Evolutionary conservation across 2,797 vertebrate species (phyloP).

Genomic region (Arnoldichthys spilopterus): DNA sequence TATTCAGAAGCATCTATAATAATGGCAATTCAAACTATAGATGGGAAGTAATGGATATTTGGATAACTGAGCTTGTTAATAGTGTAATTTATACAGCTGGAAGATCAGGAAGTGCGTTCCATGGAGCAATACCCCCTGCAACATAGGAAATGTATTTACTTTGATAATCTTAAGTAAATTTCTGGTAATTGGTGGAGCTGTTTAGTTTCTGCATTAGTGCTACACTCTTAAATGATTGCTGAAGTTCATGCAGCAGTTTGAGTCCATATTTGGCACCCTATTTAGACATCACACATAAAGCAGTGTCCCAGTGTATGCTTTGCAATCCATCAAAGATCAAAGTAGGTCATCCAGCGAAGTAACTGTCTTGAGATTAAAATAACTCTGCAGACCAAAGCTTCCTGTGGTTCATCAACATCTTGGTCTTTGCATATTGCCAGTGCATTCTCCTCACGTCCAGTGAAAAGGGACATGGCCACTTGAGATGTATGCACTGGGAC

Average conservation of each 20-base stretch:
- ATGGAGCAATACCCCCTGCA: no score
- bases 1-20: no score
- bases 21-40: no score
- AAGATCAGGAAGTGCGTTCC: not conserved
- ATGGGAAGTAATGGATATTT: no score
- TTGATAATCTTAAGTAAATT: not conserved
- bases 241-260: not conserved
- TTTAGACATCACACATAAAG: slow-evolving; percentile 4
- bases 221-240: not conserved
- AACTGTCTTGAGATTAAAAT: slow-evolving; percentile 63
- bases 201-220: not conserved
- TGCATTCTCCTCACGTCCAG: not conserved
- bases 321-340: slow-evolving; percentile 60
- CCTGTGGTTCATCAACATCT: slow-evolving; percentile 30
- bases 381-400: slow-evolving; percentile 50
- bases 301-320: slow-evolving; percentile 29
- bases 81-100: not conserved
- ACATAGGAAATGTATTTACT: no score
- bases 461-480: not conserved
- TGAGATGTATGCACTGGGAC: not conserved
- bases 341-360: slow-evolving; percentile 65
- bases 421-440: slow-evolving; percentile 42
- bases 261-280: slow-evolving; percentile 24
- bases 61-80: not conserved
- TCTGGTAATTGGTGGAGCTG: not conserved